phyloP scores from a whole-genome alignment of 1,140 invertebrate species.

The Zaprionus kolodkinae region DNA sequence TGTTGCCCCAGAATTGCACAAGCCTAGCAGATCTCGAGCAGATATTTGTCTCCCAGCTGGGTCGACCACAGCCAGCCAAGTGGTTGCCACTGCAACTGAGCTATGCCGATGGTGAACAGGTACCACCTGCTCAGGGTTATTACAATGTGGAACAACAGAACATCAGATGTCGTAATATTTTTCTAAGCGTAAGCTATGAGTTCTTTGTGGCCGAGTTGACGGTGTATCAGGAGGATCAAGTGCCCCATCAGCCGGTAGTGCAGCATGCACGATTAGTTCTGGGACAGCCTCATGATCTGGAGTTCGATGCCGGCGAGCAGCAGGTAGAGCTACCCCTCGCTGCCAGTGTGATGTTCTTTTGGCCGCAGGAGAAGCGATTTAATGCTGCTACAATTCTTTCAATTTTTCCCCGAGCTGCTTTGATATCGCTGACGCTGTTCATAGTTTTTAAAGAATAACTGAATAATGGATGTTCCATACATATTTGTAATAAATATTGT shows the following conservation, averaged over 20 bases:
- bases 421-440: not conserved
- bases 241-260: slow-evolving; percentile 59
- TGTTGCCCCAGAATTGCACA: slow-evolving; percentile 51
- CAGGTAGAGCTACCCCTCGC: slow-evolving; percentile 60
- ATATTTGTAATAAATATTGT: not conserved
- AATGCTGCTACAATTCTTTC: not conserved
- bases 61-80: slow-evolving; percentile 57
- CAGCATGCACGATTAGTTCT: slow-evolving; percentile 56
- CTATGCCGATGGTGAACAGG: slow-evolving; percentile 24
- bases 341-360: slow-evolving; percentile 70
- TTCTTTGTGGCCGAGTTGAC: slow-evolving; percentile 54
- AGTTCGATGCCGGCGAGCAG: slow-evolving; percentile 65
- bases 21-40: slow-evolving; percentile 38
- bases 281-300: slow-evolving; percentile 70
- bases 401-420: not conserved
- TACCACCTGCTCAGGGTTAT: slow-evolving; percentile 42
- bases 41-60: slow-evolving; percentile 63
- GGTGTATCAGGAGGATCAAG: slow-evolving; percentile 25
- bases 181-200: slow-evolving; percentile 71
- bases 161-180: slow-evolving; percentile 74
- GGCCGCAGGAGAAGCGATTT: slow-evolving; percentile 7
- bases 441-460: too few species aligned
- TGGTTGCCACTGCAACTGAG: slow-evolving; percentile 66
- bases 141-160: slow-evolving; percentile 48
- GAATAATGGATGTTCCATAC: too few species aligned